Base-by-base conservation (phyloP, 1,140 invertebrate species). In the Euura lappo region DNA sequence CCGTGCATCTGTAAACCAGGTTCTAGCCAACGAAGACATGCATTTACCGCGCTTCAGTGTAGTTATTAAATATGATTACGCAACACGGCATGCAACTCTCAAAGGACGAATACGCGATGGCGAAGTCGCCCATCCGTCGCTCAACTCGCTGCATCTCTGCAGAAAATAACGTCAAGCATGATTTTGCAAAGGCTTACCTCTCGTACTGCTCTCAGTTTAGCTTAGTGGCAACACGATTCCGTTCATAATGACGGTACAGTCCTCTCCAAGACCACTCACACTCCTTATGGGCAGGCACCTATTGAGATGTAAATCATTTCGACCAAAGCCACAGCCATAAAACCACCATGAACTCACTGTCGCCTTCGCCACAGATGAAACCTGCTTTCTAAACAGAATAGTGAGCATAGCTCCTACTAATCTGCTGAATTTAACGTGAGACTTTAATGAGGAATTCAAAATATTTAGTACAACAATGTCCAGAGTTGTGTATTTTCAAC, bases 1-100 rank as follows among this genome's bases (percentile, higher is more conserved):
- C 13, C 51, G 51, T 60, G 51, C 13, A n/a, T 60, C 51, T 60
- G 51, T n/a, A n/a, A 60, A 60, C 8, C 51, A 5, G 51, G 28
- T n/a, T 11, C 13, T 3, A 60, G 5, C 51, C 51, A n/a, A 60
- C 51, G 51, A 60, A 60, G 51, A 60, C 51, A 60, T 8, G 3
- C 13, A 66, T 68, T 66, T 43, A 47, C 8, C 44, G 65, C 65
- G 65, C 4, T 68, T 60, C 51, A 60, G 51, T 72, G 44, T n/a
- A 68, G 71, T 72, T 72, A 72, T 72, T 72, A 72, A 72, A 72
- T 68, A 72, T 72, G 71, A 72, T 72, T 72, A 72, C 68, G 71
- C 71, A 72, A 72, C 66, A 2, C 71, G 71, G 46, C 65, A 72
- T 43, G 71, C 65, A 72, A 66, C 66, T 66, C 65, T 45, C 28